These are phyloP conservation scores for Lasioglossum villosulum DNA, from an alignment of 2,888 invertebrate genomes.

Conservation along the genomic window DNA sequence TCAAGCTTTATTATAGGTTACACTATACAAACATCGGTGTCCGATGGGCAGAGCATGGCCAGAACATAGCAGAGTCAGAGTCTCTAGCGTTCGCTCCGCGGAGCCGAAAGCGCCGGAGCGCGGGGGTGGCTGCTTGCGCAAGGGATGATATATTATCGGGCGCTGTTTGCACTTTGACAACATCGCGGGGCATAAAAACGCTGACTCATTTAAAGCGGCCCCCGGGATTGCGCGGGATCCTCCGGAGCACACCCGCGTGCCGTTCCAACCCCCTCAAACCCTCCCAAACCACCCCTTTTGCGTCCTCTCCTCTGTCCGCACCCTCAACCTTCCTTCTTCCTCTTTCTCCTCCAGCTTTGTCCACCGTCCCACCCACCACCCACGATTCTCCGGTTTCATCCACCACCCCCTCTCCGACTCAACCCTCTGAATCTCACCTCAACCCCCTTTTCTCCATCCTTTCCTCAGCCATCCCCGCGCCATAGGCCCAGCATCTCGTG, in stretches of 20 bases:
- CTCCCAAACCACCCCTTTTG: conserved; percentile 47
- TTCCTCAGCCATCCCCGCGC: conserved; percentile 10
- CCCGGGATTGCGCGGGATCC: conserved; percentile 81
- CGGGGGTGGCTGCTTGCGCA: conserved; percentile 72
- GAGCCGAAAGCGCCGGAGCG: conserved; percentile 9
- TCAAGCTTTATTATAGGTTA: conserved; percentile 55
- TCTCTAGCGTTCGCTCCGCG: conserved; percentile 13
- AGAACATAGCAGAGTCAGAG: background rate
- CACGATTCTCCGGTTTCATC: conserved; percentile 2
- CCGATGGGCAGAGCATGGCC: background rate
- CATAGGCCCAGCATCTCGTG: conserved; percentile 73
- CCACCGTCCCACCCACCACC: conserved; percentile 65
- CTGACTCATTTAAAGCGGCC: conserved; percentile 85
- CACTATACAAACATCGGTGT: conserved; percentile 31
- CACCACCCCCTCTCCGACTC: background rate
- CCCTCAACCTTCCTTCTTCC: conserved; percentile 26
- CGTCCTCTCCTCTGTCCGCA: conserved; percentile 38
- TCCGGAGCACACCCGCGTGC: conserved; percentile 77
- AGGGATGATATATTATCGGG: conserved; percentile 84
- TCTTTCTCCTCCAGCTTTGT: conserved; percentile 51
- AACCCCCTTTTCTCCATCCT: background rate
- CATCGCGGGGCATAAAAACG: conserved; percentile 84
- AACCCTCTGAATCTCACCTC: background rate
- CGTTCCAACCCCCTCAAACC: conserved; percentile 46
- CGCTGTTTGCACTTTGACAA: conserved; percentile 85